Conservation (phyloP, 2,888 invertebrate species). For the Candidula unifasciata region DNA sequence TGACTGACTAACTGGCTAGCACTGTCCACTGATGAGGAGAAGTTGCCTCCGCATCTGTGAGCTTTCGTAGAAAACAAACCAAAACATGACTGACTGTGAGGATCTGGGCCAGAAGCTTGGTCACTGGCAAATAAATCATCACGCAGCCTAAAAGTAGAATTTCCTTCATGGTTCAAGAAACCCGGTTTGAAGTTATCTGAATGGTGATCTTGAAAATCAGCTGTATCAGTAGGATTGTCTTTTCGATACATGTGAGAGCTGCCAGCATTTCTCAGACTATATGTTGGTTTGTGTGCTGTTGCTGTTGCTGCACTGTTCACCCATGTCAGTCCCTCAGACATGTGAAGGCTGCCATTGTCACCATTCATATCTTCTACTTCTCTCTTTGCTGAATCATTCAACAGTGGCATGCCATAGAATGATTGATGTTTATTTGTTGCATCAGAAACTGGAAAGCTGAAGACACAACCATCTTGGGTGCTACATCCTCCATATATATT, state of each 20-base stretch:
- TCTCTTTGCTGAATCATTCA: neutral
- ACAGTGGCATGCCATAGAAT: neutral
- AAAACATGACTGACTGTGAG: neutral
- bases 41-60: neutral
- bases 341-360: neutral
- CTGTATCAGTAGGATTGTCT: neutral
- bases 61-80: slow-evolving; percentile 26
- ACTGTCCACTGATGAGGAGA: neutral
- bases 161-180: no score
- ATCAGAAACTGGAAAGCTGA: neutral
- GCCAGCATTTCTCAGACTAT: neutral
- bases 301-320: neutral
- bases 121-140: neutral
- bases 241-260: neutral
- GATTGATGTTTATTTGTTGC: neutral
- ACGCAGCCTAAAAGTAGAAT: neutral
- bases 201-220: neutral
- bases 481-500: neutral
- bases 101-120: neutral
- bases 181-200: neutral
- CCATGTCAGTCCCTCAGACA: neutral
- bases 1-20: neutral
- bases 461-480: neutral
- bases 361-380: neutral
- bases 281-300: neutral